These are phyloP conservation scores for Eupelmus urozonus DNA, from an alignment of 2,888 invertebrate genomes.

Conservation along the genomic window DNA sequence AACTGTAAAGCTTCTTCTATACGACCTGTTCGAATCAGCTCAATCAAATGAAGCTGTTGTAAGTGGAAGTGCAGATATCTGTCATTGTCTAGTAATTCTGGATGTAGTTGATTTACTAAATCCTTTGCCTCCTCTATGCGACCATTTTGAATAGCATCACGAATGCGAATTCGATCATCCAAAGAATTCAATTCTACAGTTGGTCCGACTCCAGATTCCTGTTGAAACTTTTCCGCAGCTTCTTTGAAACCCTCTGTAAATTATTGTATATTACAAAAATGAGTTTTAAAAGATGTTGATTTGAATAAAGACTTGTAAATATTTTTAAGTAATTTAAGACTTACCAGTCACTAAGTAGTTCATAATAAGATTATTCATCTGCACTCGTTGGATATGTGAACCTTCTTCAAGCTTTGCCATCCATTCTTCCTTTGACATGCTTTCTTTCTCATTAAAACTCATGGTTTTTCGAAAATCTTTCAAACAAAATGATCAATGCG, in stretches of 20 bases:
- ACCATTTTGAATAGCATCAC: constrained; percentile 95
- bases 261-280: constrained; percentile 9
- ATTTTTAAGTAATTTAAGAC: constrained; percentile 51
- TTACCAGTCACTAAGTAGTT: constrained; percentile 98
- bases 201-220: constrained; percentile 93
- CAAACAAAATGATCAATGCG: constrained; percentile 4
- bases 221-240: constrained; percentile 96
- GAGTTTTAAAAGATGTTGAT: too few relatives aligned
- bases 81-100: constrained; percentile 96
- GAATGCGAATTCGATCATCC: constrained; percentile 94
- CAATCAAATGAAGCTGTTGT: constrained; percentile 93
- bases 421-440: constrained; percentile 85
- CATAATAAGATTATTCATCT: constrained; percentile 99
- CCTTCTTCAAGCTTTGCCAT: constrained; percentile 84
- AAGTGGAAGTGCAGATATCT: constrained; percentile 96
- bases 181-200: constrained; percentile 89
- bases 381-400: constrained; percentile 90
- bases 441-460: constrained; percentile 79
- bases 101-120: constrained; percentile 95
- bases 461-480: constrained; percentile 68
- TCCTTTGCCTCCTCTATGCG: constrained; percentile 95
- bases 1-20: constrained; percentile 93
- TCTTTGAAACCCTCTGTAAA: constrained; percentile 93
- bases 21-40: constrained; percentile 89
- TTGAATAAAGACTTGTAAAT: too few relatives aligned